Conservation (phyloP, 2,888 invertebrate genomes). For the Chymomyza amoena region DNA sequence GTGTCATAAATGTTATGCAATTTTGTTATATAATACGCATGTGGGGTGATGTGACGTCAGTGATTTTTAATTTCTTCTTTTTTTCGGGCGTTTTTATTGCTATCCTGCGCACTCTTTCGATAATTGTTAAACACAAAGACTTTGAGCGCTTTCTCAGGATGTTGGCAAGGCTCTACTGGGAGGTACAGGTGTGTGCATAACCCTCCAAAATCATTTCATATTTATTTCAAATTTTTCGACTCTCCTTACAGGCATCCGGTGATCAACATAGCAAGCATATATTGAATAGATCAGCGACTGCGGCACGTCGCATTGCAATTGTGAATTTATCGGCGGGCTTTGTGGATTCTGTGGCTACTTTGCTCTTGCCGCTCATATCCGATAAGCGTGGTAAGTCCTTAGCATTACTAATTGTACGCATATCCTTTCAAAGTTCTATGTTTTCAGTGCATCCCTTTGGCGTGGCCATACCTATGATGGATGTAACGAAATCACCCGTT, state of each 20-base stretch:
- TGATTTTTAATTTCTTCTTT: slow-evolving; percentile 72
- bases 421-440: neutral
- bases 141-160: slow-evolving; percentile 69
- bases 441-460: slow-evolving; percentile 72
- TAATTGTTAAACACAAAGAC: slow-evolving; percentile 58
- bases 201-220: too few species aligned
- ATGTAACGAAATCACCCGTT: slow-evolving; percentile 62
- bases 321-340: slow-evolving; percentile 67
- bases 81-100: slow-evolving; percentile 69
- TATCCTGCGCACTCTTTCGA: slow-evolving; percentile 67
- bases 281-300: slow-evolving; percentile 47
- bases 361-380: slow-evolving; percentile 63
- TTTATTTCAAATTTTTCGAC: too few species aligned
- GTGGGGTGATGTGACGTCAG: slow-evolving; percentile 63
- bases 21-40: slow-evolving; percentile 63
- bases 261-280: slow-evolving; percentile 43
- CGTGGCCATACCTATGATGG: slow-evolving; percentile 68
- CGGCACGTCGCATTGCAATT: slow-evolving; percentile 65
- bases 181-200: slow-evolving; percentile 42
- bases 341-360: slow-evolving; percentile 59
- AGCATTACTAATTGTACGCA: too few species aligned
- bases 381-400: slow-evolving; percentile 54
- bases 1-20: slow-evolving; percentile 68
- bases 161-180: slow-evolving; percentile 54
- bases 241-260: slow-evolving; percentile 33